These are phyloP conservation scores for Erithacus rubecula DNA, from an alignment of 2,797 vertebrate species.

Conservation along the genomic window DNA sequence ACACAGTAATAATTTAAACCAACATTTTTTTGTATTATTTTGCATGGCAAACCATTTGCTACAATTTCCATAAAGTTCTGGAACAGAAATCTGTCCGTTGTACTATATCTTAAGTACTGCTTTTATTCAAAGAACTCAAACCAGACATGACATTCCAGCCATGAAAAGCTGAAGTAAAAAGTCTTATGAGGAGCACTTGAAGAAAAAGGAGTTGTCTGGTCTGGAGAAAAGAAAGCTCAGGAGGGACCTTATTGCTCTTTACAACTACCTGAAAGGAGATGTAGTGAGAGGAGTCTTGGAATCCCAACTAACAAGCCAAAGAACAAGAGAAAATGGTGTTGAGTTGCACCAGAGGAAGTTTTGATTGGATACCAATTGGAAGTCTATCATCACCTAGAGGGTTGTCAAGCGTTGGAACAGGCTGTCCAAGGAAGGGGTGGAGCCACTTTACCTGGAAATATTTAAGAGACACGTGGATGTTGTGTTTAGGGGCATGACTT, in stretches of 20 bases:
- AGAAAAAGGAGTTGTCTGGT: background rate
- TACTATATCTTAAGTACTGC: background rate
- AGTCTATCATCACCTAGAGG: background rate
- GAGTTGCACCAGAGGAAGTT: background rate
- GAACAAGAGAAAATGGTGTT: background rate
- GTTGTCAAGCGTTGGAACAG: background rate
- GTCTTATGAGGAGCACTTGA: background rate
- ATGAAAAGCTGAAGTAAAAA: background rate
- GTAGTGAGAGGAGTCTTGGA: accelerated
- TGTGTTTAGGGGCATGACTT: background rate
- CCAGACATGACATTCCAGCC: background rate
- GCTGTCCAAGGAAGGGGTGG: background rate
- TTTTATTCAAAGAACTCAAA: background rate
- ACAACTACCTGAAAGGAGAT: background rate
- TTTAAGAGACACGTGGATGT: accelerated
- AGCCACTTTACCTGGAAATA: background rate
- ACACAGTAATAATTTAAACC: background rate
- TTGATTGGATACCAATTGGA: background rate
- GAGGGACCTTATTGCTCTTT: background rate
- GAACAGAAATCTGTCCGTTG: background rate
- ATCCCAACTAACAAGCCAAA: background rate
- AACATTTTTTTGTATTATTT: background rate
- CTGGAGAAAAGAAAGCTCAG: background rate
- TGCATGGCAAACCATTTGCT: background rate
- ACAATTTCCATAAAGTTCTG: background rate